Percentiles rank a stretch among this genome's conserved stretches.
phyloP scores from a whole-genome alignment of 2,797 vertebrate species.

The Aythya fuligula region DNA sequence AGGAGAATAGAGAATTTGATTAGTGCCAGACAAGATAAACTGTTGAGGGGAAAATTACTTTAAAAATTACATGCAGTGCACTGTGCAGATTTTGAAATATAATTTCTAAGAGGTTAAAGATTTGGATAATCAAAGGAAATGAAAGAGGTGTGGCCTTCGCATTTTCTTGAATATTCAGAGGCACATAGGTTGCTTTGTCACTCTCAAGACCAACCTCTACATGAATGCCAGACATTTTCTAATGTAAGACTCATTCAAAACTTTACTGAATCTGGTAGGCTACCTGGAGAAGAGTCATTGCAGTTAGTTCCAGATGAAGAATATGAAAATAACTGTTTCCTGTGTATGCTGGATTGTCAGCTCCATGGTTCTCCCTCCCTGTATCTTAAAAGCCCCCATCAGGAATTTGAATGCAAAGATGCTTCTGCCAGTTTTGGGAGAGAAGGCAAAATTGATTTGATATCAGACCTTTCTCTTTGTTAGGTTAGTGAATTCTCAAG shows the following conservation, averaged over 20 bases:
- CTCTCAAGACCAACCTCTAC: background rate
- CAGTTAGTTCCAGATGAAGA: background rate
- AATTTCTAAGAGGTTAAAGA: background rate
- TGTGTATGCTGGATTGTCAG: background rate
- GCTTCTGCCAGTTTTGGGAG: background rate
- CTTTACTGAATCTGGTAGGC: background rate
- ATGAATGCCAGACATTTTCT: background rate
- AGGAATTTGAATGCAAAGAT: background rate
- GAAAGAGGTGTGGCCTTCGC: background rate
- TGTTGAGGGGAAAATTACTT: background rate
- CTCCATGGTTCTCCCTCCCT: background rate
- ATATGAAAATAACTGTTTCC: background rate
- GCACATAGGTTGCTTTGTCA: background rate
- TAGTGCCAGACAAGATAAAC: background rate
- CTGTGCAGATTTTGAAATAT: background rate
- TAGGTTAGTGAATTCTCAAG: background rate
- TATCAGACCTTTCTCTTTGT: background rate
- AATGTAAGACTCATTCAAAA: background rate
- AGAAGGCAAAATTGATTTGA: background rate
- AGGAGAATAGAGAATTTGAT: slow-evolving; percentile 8
- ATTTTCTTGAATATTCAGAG: background rate
- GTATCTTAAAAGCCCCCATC: background rate
- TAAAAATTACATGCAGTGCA: background rate
- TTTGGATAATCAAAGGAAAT: background rate
- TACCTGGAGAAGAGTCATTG: background rate